A percentile compares a stretch with the other conserved stretches of the same genome.
These are phyloP conservation scores for Acrossocheilus fasciatus DNA, from an alignment of 2,797 vertebrate genomes.

Conservation along the genomic window DNA sequence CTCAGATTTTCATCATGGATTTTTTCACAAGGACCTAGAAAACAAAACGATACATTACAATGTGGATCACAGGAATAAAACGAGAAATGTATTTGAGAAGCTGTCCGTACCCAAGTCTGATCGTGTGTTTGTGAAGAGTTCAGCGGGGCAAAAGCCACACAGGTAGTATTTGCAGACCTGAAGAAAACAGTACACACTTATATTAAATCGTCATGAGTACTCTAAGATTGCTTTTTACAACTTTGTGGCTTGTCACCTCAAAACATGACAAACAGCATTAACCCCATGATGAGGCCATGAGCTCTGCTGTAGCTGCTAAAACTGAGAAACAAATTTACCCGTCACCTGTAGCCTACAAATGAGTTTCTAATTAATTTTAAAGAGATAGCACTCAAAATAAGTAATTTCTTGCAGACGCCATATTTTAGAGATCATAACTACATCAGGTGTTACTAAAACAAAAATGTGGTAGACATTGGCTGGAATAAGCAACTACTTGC, in stretches of 20 bases:
- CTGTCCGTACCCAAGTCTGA: conserved; percentile 92
- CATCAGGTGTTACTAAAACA: neutral
- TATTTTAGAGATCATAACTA: neutral
- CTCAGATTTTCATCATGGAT: conserved; percentile 98
- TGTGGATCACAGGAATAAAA: neutral
- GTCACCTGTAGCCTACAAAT: too few species aligned
- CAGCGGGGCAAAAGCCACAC: conserved; percentile 98
- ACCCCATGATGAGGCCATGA: neutral
- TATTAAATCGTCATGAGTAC: neutral
- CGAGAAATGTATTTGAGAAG: neutral
- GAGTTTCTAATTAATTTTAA: neutral
- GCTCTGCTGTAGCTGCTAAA: neutral
- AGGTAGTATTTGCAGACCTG: conserved; percentile 98
- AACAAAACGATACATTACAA: neutral
- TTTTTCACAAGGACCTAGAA: conserved; percentile 97
- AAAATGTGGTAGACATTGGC: too few species aligned
- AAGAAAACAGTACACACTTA: neutral
- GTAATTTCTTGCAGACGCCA: too few species aligned
- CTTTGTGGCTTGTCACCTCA: neutral
- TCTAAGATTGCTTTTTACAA: neutral
- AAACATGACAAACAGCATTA: neutral
- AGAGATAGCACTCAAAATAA: neutral
- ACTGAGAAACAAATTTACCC: too few species aligned
- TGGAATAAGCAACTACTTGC: neutral
- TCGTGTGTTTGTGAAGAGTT: conserved; percentile 97